Base-by-base conservation (phyloP, 2,113 vertebrate species). In the Coryphaenoides rupestris region DNA sequence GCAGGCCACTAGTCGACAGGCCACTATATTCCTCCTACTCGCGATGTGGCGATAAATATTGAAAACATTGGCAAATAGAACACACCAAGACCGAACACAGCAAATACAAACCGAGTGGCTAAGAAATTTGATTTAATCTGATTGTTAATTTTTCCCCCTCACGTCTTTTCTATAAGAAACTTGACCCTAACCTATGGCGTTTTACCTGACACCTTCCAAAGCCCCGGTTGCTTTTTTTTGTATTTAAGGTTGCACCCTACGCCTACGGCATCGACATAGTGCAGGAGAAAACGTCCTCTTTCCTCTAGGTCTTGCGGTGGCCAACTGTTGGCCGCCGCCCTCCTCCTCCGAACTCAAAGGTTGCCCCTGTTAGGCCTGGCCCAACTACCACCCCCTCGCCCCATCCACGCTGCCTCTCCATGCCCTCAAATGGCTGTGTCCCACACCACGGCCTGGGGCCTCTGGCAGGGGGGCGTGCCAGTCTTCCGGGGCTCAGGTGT, bases 401-500 rank as follows among this genome's bases (percentile, higher is more conserved):
- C n/a, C 16, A 56, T 69, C 66, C 70, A 33, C 47, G 6, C 69
- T 76, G 75, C 66, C 82, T 68, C 53, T 72, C 68, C 60, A 5
- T 1, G 47, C 58, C 74, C 60, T 95, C 91, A 96, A 83, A 96
- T 96, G 50, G 94, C 94, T 0, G 94, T 95, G 89, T 96, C 94
- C 94, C 94, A 96, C 54, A 96, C 92, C 62, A 96, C 94, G 0
- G 94, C 93, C 84, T 95, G 94, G 63, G 94, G 93, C 86, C 94
- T 91, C 74, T 93, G 94, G 87, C 94, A 95, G 65, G 94, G 94
- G 5, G 94, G 95, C 7, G 94, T 94, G 72, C 93, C 95, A 5
- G 92, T 92, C 79, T 95, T 95, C 60, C 93, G 92, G 24, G 91
- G 90, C 74, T 96, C 95, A 0, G 92, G 90, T 64, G 90, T 92